These are phyloP conservation scores for Desmophyllum pertusum DNA, from an alignment of 92 coral and sea anemone genomes.

Conservation along the genomic window DNA sequence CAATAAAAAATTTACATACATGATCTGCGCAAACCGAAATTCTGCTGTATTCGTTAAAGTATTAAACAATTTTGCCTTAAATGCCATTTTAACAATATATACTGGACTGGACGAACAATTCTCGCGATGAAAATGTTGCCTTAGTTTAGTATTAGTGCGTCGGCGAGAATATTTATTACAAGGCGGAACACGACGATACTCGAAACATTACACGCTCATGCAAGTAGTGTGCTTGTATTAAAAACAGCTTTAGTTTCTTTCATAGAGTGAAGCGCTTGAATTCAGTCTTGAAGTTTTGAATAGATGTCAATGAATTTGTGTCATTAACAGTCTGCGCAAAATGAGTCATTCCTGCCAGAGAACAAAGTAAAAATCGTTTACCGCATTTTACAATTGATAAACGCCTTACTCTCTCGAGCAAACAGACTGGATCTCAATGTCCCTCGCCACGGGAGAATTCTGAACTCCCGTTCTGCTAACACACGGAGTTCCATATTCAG, in stretches of 20 bases:
- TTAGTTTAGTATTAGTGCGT: not conserved
- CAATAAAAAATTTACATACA: not conserved
- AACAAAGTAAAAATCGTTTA: not conserved
- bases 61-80: not conserved
- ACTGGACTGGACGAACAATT: not conserved
- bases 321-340: not conserved
- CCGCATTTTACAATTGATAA: too few relatives aligned
- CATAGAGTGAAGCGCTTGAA: not conserved
- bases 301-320: not conserved
- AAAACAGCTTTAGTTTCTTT: not conserved
- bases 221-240: not conserved
- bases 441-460: not conserved
- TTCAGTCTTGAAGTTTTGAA: not conserved
- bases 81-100: not conserved
- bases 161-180: not conserved
- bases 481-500: conserved; percentile 6
- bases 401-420: conserved; percentile 4
- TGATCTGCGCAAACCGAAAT: not conserved
- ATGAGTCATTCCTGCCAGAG: not conserved
- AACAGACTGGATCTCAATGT: conserved; percentile 25
- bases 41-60: not conserved
- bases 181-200: not conserved
- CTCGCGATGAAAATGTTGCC: not conserved
- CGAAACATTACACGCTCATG: not conserved
- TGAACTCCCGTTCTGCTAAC: not conserved